Conservation (phyloP, 1,140 invertebrate genomes). For the Venturia canescens region DNA sequence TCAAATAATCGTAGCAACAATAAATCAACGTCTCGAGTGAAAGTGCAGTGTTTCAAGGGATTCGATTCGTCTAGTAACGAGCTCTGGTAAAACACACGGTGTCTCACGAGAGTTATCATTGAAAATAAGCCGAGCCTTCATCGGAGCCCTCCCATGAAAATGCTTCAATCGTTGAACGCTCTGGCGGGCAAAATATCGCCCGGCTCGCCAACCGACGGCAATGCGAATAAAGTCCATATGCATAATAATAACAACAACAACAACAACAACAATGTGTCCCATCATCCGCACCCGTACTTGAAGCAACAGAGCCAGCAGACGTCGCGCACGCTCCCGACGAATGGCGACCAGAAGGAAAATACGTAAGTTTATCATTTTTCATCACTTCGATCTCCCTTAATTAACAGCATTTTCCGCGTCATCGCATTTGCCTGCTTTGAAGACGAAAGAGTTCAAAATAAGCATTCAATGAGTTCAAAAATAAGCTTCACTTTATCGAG, state of each 20-base stretch:
- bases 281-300: slow-evolving; percentile 72
- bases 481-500: no score
- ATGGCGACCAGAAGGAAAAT: slow-evolving; percentile 73
- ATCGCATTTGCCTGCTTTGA: no score
- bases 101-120: no score
- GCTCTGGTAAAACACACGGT: no score
- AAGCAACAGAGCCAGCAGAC: slow-evolving; percentile 68
- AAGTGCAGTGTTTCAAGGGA: no score
- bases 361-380: slow-evolving; percentile 65
- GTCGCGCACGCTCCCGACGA: slow-evolving; percentile 60
- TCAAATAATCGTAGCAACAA: no score
- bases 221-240: slow-evolving; percentile 74
- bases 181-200: slow-evolving; percentile 89
- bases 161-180: slow-evolving; percentile 88
- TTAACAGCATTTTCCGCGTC: no score
- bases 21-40: no score
- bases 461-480: no score
- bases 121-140: not conserved
- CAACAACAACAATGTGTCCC: slow-evolving; percentile 76
- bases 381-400: no score
- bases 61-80: no score
- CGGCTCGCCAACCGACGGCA: slow-evolving; percentile 78
- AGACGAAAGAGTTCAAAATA: no score
- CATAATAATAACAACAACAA: slow-evolving; percentile 80
- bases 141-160: slow-evolving; percentile 74